Evolutionary conservation across 2,797 vertebrate genomes (phyloP), one percentile per base, ranked within the genome.

Genomic region (Dendrocincla fuliginosa): DNA sequence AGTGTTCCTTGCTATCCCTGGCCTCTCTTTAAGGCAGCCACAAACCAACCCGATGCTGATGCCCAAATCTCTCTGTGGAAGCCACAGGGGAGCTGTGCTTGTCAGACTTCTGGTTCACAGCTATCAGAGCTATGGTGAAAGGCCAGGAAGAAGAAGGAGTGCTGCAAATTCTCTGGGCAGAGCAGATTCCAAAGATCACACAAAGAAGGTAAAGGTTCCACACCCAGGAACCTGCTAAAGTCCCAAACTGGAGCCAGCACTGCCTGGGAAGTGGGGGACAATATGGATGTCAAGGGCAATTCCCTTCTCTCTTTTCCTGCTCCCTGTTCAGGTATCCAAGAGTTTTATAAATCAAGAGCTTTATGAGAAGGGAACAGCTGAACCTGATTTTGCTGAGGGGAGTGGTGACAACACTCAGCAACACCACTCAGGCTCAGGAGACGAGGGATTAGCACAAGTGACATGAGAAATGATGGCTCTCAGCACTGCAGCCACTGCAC

Each of bases 61-160:
- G 25, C 61, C 64, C 12, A 33, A 9, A 35, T 25, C 46, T 57
- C 42, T 28, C 61, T 3, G 22, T 33, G 52, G 83, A 65, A 71
- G 65, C 2, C 89, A 50, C 74, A 7, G 19, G 32, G 59, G 13
- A 79, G n/a, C 32, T 0, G 0, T 0, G 8, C 3, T 63, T 24
- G 10, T 25, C 42, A 50, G 33, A 16, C 5, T 60, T 11, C 12
- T 33, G 49, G 15, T 6, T 76, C 33, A 2, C 16, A 13, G 3
- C 47, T 28, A 14, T 6, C 33, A 37, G 53, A 44, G 41, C 32
- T n/a, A 24, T 17, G 30, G 41, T 32, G 53, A 50, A 68, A 37
- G 30, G 7, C 30, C 82, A 73, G 11, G 82, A 41, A 65, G 50
- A 30, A 37, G 27, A 39, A 49, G 30, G 53, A 71, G 39, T 0